Evolutionary conservation across 2,888 invertebrate species (phyloP), one percentile per base, ranked within the genome.

Genomic region (Malthinus flaveolus): DNA sequence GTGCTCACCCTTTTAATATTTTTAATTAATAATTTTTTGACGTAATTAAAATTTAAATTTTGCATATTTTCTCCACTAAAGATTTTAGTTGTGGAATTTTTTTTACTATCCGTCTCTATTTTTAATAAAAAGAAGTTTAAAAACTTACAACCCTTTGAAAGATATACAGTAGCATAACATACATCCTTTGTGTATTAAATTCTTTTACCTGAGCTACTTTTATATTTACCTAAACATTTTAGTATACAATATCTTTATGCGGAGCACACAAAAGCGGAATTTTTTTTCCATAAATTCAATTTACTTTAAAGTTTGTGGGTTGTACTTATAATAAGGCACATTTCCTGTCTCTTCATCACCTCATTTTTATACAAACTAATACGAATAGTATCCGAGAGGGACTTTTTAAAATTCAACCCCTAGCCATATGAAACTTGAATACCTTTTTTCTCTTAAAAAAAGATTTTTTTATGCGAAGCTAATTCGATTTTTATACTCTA

Each of bases 261-360:
- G 44, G 37, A n/a, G 45, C 32, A 6, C 32, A 46, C 49, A 49
- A 56, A 53, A 35, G 52, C 35, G 39, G 48, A 36, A 48, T 13
- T 23, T 54, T 59, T 58, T 51, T 42, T 23, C 23, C 23, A 23
- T 23, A 23, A 23, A 23, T 53, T 58, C 48, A 58, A 53, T 58
- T 58, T 58, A 58, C 42, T 46, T 52, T 53, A 42, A 8, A 53
- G 54, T 59, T 60, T 56, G 60, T 60, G 56, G 56, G 60, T 53
- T 60, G 56, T 52, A 39, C 47, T 49, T 56, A 56, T 60, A 56
- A 60, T 45, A 46, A 51, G 56, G 56, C 32, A 52, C 56, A 55
- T 60, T 60, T 60, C 60, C 60, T 60, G 60, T 56, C 56, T 60
- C 42, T 60, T 60, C 50, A 50, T 42, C 54, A 47, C 47, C 54